Conservation (phyloP, 1,140 invertebrate species). For the Drosophila obscura region DNA sequence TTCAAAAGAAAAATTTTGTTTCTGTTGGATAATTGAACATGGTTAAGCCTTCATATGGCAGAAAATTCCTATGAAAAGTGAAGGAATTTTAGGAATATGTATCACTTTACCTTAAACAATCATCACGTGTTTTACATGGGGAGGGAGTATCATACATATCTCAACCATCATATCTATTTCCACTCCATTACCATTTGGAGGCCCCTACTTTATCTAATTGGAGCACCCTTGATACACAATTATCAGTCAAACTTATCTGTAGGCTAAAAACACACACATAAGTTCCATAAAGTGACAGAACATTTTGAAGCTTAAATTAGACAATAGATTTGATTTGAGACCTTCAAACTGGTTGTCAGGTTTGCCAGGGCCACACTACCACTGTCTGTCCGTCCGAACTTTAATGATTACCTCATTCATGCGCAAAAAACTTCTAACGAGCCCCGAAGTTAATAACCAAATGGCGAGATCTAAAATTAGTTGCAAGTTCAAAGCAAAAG, state of each 20-base stretch:
- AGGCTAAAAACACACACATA: not conserved
- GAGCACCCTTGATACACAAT: not conserved
- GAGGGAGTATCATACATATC: too few relatives aligned
- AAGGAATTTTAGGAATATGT: too few relatives aligned
- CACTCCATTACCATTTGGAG: too few relatives aligned
- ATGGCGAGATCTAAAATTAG: conserved; percentile 2
- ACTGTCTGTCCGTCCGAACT: not conserved
- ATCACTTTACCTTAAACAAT: too few relatives aligned
- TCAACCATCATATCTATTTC: not conserved
- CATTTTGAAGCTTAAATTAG: conserved; percentile 4
- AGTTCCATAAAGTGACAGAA: not conserved
- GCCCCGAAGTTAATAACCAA: conserved; percentile 28
- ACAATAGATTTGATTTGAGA: conserved; percentile 25
- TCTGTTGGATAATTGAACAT: too few relatives aligned
- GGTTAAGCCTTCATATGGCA: too few relatives aligned
- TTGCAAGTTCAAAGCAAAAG: conserved; percentile 58
- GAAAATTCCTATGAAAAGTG: too few relatives aligned
- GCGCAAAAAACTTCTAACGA: conserved; percentile 14
- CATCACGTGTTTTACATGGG: too few relatives aligned
- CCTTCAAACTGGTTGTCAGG: conserved; percentile 28
- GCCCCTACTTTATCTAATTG: conserved; percentile 3
- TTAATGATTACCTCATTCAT: conserved; percentile 51
- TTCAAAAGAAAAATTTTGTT: too few relatives aligned
- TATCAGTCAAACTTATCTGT: conserved; percentile 1
- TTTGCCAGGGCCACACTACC: not conserved